Evolutionary conservation across 2,888 invertebrate genomes (phyloP).

Genomic region (Teinopalpus imperialis): DNA sequence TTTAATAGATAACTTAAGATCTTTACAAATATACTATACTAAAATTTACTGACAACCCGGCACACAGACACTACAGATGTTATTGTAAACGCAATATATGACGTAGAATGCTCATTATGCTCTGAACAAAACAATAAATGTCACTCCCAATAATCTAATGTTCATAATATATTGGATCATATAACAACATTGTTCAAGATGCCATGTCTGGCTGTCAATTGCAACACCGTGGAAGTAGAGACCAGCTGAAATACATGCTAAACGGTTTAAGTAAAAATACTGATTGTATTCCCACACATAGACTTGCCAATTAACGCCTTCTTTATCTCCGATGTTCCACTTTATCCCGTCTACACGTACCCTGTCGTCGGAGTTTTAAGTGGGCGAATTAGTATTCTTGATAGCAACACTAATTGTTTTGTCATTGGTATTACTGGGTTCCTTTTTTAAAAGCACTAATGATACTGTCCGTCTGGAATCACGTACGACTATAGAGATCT

Average conservation of each 20-base stretch:
- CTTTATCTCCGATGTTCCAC: conserved; percentile 42
- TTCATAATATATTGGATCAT: conserved; percentile 16
- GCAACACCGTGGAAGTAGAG: conserved; percentile 37
- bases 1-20: too few relatives aligned
- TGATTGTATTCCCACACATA: conserved; percentile 41
- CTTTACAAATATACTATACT: too few relatives aligned
- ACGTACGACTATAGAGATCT: neutral
- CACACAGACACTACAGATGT: too few relatives aligned
- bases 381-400: conserved; percentile 54
- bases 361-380: conserved; percentile 46
- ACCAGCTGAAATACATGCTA: conserved; percentile 35
- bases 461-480: conserved; percentile 4
- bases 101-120: neutral
- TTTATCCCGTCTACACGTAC: conserved; percentile 49
- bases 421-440: conserved; percentile 41
- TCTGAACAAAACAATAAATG: conserved; percentile 12
- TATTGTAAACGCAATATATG: too few relatives aligned
- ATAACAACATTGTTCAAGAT: conserved; percentile 5
- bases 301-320: conserved; percentile 51
- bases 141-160: conserved; percentile 10
- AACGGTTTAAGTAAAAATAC: conserved; percentile 33
- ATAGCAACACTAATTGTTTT: conserved; percentile 54
- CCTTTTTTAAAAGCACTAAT: conserved; percentile 29
- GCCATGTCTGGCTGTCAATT: conserved; percentile 34
- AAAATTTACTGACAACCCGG: too few relatives aligned